A percentile compares a stretch with the other conserved stretches of the same genome.
Evolutionary conservation across 2,797 vertebrate species (phyloP).

Genomic region (Tenualosa thibaudeaui): DNA sequence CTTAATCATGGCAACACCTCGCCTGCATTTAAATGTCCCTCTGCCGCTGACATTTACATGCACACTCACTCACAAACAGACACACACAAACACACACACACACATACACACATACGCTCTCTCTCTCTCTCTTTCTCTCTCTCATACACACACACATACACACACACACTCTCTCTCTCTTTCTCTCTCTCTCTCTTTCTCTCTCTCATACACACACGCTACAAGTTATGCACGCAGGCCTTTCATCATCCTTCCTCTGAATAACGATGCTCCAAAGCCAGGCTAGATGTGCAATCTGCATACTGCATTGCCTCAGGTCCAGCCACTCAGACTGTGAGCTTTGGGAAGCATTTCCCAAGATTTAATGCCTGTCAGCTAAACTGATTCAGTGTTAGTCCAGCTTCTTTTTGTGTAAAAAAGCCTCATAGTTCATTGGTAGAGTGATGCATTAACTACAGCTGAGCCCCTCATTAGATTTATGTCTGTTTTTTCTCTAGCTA

Average conservation of each 20-base stretch:
- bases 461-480: neutral
- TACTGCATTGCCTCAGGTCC: neutral
- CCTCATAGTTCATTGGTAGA: neutral
- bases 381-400: neutral
- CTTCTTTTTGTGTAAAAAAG: neutral
- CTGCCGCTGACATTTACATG: slow-evolving; percentile 7
- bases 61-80: neutral
- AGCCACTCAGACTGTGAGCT: neutral
- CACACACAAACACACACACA: slow-evolving; percentile 16
- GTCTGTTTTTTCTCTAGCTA: neutral
- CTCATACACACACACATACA: neutral
- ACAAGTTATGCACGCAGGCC: neutral
- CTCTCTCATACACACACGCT: neutral
- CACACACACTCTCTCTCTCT: neutral
- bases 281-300: neutral
- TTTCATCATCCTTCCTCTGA: slow-evolving; percentile 5
- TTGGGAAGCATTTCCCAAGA: neutral
- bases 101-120: neutral
- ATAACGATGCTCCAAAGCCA: neutral
- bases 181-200: too few species aligned
- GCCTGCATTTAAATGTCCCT: slow-evolving; percentile 9
- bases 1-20: slow-evolving; percentile 20
- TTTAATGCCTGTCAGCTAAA: neutral
- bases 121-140: too few species aligned
- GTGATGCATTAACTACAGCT: neutral